Evolutionary conservation across 2,888 invertebrate species (phyloP).

Genomic region (Thyatira batis): DNA sequence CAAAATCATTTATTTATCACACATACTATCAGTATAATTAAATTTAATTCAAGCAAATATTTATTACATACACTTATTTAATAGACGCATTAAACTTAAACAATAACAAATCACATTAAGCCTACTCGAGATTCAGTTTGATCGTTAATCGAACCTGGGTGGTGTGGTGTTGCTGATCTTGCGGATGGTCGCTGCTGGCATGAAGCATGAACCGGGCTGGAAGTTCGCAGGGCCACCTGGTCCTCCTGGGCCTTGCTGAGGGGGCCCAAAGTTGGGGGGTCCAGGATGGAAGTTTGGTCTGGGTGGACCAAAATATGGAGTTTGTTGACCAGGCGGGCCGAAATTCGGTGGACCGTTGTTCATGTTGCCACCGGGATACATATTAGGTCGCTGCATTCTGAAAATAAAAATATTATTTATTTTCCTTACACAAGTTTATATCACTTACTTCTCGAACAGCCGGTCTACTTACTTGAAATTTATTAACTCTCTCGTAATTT

Average conservation of each 20-base stretch:
- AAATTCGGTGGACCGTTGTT: conserved; percentile 19
- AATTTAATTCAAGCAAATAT: neutral
- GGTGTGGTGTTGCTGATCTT: conserved; percentile 50
- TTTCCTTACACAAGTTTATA: neutral
- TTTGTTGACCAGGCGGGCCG: conserved; percentile 24
- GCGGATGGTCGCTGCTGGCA: conserved; percentile 55
- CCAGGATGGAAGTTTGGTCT: conserved; percentile 7
- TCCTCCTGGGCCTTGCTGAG: conserved; percentile 34
- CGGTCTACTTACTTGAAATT: neutral
- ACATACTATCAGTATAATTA: too few species aligned
- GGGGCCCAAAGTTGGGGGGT: conserved; percentile 26
- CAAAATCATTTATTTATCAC: too few species aligned
- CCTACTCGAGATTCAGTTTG: conserved; percentile 7
- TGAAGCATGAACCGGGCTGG: conserved; percentile 47
- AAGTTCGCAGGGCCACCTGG: conserved; percentile 29
- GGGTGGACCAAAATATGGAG: conserved; percentile 20
- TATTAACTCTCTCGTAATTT: neutral
- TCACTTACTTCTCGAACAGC: neutral
- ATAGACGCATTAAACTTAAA: conserved; percentile 20
- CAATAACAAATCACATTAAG: conserved; percentile 11
- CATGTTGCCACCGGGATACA: conserved; percentile 14
- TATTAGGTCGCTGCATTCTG: conserved; percentile 61
- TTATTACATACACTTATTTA: neutral
- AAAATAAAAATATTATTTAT: conserved; percentile 14
- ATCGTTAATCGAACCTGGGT: conserved; percentile 32